phyloP scores from a whole-genome alignment of 37 sponge, comb jelly and placozoan species.

The Lycopodina hypogea region DNA sequence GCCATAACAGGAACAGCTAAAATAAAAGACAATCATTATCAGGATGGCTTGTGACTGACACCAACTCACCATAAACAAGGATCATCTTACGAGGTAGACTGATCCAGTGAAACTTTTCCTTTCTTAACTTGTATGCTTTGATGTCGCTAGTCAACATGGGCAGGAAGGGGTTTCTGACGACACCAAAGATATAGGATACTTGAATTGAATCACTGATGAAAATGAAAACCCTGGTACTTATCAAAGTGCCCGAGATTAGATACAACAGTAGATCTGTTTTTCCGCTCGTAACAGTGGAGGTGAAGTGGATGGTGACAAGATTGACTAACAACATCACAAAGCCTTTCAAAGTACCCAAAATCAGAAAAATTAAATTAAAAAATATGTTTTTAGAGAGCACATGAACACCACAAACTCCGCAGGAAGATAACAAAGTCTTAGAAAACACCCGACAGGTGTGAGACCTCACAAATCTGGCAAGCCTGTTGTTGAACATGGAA shows the following conservation, averaged over 20 bases:
- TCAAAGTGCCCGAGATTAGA: constrained; percentile 1
- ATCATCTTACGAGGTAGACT: constrained; percentile 21
- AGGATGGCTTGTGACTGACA: neutral
- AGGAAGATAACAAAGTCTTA: constrained; percentile 17
- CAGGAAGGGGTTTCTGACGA: constrained; percentile 45
- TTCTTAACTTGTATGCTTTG: constrained; percentile 16
- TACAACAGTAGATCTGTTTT: neutral
- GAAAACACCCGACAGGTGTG: neutral
- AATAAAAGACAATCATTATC: neutral
- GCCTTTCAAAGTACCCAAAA: neutral
- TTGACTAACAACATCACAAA: constrained; percentile 6
- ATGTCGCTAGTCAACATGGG: constrained; percentile 14
- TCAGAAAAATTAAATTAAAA: neutral
- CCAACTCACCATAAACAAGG: constrained; percentile 27
- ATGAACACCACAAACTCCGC: neutral
- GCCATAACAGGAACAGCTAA: constrained; percentile 49
- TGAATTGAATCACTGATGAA: constrained; percentile 4
- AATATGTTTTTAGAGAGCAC: neutral
- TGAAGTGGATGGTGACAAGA: constrained; percentile 29
- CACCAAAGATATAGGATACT: constrained; percentile 25
- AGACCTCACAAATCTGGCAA: neutral
- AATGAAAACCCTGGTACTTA: constrained; percentile 4
- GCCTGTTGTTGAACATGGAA: neutral
- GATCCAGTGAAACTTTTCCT: constrained; percentile 6
- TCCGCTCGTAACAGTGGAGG: neutral